Evolutionary conservation across 2,888 invertebrate species (phyloP), one percentile per base, ranked within the genome.

Genomic region (Octodonta nipae): DNA sequence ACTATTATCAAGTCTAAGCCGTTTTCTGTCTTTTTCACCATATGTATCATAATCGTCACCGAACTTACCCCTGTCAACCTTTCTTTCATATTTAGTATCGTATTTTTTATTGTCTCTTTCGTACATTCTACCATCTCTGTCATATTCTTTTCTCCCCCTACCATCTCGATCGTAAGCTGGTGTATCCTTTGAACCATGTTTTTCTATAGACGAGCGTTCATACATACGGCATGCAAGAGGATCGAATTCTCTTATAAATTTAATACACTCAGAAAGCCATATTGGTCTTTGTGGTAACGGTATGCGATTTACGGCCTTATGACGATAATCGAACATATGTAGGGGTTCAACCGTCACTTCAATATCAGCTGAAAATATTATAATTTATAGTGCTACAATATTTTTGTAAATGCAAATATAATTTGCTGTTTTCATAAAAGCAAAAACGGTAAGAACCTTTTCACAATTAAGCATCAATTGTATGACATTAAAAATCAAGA

Each of bases 321-420:
- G 79, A 40, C 75, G 72, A 55, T 81, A 81, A 54, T 81, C 78
- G 60, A 79, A 75, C 44, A 71, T 74, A 49, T 75, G 71, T 4
- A 75, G 66, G 13, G 77, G 74, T 52, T 72, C 73, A 43, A 75
- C 68, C 40, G 73, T 67, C 33, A 70, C 68, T 26, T 51, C 49
- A 4, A 43, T 36, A 20, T 54, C 51, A 34, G 40, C 58, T 58
- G 39, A 33, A 54, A 54, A 38, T 28, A 16, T 8, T 12, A 26
- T 3, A n/a, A n/a, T n/a, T 15, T 5, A 10, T 13, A 15, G n/a
- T n/a, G n/a, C n/a, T n/a, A n/a, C n/a, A n/a, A n/a, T n/a, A n/a
- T n/a, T n/a, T n/a, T n/a, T n/a, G n/a, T n/a, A n/a, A n/a, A n/a
- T n/a, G n/a, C n/a, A n/a, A n/a, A n/a, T n/a, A n/a, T n/a, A n/a